Percentiles rank a stretch among this genome's conserved stretches.
Conservation (phyloP, 2,797 vertebrate genomes). For the Falco peregrinus region DNA sequence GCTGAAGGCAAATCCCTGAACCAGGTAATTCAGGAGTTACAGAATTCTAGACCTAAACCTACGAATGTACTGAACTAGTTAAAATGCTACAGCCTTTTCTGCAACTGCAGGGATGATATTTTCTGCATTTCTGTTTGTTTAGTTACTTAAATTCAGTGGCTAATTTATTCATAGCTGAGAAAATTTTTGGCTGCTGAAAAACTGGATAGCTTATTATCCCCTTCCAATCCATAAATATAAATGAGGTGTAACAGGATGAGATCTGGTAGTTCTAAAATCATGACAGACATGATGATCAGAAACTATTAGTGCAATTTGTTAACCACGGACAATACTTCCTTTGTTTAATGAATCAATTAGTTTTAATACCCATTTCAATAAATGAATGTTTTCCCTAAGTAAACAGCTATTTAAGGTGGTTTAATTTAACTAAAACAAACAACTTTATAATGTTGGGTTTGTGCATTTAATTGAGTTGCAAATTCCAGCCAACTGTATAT, state of each 20-base stretch:
- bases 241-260: conserved; percentile 37
- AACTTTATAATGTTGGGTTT: conserved; percentile 25
- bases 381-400: conserved; percentile 16
- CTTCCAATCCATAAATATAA: conserved; percentile 55
- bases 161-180: conserved; percentile 43
- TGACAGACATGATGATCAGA: conserved; percentile 39
- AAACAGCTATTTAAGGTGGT: conserved; percentile 32
- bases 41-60: neutral
- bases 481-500: neutral
- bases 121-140: conserved; percentile 28
- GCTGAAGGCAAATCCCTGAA: neutral
- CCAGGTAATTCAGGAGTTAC: neutral
- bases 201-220: neutral
- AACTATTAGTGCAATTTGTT: conserved; percentile 43
- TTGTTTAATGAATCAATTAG: conserved; percentile 56
- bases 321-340: neutral
- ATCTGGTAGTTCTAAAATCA: conserved; percentile 37
- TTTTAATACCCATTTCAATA: conserved; percentile 32
- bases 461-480: conserved; percentile 20
- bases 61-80: neutral
- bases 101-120: neutral
- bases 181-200: conserved; percentile 26
- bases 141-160: conserved; percentile 8
- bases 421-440: conserved; percentile 53
- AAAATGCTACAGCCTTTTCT: neutral